A percentile compares a stretch with the other conserved stretches of the same genome.
Conservation (phyloP, 2,797 vertebrate species). For the Anguilla obscura region DNA sequence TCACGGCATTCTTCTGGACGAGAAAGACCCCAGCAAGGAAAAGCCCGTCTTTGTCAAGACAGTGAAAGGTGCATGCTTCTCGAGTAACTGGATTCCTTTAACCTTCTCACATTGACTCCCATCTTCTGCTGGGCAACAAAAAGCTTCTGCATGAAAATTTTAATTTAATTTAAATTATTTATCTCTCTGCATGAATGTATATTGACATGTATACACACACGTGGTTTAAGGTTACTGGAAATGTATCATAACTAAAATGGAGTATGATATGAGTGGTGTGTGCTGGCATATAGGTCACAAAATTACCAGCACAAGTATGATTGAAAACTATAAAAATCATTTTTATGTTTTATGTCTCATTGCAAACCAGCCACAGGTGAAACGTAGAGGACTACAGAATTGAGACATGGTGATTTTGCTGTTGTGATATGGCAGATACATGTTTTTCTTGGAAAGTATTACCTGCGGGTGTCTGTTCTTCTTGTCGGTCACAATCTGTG, state of each 20-base stretch:
- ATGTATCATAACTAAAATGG: background rate
- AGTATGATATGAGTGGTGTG: background rate
- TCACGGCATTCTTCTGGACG: conserved; percentile 91
- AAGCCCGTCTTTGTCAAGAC: conserved; percentile 96
- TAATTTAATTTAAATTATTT: background rate
- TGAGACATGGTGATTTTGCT: background rate
- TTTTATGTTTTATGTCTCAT: background rate
- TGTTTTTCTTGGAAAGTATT: background rate
- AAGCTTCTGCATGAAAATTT: background rate
- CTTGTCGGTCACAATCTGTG: background rate
- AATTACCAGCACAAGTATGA: background rate
- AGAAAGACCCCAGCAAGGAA: conserved; percentile 95
- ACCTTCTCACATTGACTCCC: background rate
- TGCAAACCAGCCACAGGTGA: background rate
- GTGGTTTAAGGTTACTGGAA: background rate
- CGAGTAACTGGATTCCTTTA: background rate
- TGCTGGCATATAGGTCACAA: background rate
- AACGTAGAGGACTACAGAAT: background rate
- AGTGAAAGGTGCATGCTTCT: conserved; percentile 84
- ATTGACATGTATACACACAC: background rate
- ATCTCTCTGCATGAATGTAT: background rate
- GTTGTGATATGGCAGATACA: background rate
- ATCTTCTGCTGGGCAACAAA: background rate
- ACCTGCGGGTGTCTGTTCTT: background rate
- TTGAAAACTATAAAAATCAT: background rate